A percentile compares a stretch with the other conserved stretches of the same genome.
phyloP scores from a whole-genome alignment of 1,140 invertebrate species.

The Calycopis cecrops region DNA sequence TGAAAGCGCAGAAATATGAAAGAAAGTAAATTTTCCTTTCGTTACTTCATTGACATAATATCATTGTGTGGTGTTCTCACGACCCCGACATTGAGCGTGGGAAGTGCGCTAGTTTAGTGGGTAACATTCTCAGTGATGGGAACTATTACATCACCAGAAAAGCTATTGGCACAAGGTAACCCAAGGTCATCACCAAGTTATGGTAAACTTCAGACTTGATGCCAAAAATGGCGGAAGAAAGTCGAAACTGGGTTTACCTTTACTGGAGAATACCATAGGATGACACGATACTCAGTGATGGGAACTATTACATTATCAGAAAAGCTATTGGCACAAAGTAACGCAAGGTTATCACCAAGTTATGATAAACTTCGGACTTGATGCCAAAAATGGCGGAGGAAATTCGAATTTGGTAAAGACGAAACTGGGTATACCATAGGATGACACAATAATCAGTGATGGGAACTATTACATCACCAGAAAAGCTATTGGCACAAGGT shows the following conservation, averaged over 20 bases:
- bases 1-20: background rate
- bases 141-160: background rate
- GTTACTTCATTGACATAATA: conserved; percentile 18
- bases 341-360: background rate
- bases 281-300: background rate
- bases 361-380: too few species aligned
- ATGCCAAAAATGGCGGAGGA: too few species aligned
- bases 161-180: background rate
- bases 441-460: background rate
- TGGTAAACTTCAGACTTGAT: too few species aligned
- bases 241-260: too few species aligned
- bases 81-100: conserved; percentile 20
- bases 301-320: background rate
- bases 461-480: background rate
- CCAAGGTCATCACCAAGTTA: background rate
- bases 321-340: background rate
- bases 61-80: conserved; percentile 24
- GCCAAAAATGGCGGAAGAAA: too few species aligned
- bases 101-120: conserved; percentile 14
- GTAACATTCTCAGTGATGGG: background rate
- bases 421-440: too few species aligned
- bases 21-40: conserved; percentile 17
- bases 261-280: too few species aligned
- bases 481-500: background rate
- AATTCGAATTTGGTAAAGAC: too few species aligned